Conservation (phyloP, 2,797 vertebrate genomes). For the Lagocephalus sceleratus region DNA sequence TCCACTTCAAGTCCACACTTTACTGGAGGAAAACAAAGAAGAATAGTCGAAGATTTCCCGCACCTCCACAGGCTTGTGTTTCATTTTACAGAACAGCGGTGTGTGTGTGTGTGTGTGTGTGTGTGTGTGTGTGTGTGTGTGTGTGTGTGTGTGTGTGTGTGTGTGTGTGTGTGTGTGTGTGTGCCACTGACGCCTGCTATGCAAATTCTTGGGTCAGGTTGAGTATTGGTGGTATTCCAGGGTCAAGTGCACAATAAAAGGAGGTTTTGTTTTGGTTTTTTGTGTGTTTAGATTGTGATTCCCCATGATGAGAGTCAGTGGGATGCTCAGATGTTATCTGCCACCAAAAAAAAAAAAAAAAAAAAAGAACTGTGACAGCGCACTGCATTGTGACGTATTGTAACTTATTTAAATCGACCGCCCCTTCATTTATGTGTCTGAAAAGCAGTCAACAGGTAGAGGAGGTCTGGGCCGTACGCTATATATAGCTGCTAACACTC, state of each 20-base stretch:
- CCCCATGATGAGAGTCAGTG: conserved; percentile 27
- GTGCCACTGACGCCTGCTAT: conserved; percentile 52
- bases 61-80: not conserved
- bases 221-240: conserved; percentile 50
- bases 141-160: conserved; percentile 4
- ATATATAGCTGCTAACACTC: conserved; percentile 58
- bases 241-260: conserved; percentile 50
- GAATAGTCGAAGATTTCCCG: not conserved
- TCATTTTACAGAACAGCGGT: conserved; percentile 10
- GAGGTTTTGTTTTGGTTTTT: conserved; percentile 47
- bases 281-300: conserved; percentile 64
- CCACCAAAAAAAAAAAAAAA: conserved; percentile 80
- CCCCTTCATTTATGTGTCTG: conserved; percentile 37
- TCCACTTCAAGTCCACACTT: conserved; percentile 16
- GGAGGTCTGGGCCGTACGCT: conserved; percentile 48
- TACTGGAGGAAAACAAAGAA: conserved; percentile 9
- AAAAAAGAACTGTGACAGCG: conserved; percentile 73
- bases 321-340: conserved; percentile 56
- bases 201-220: conserved; percentile 60
- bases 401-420: conserved; percentile 71
- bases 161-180: conserved; percentile 3
- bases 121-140: conserved; percentile 8
- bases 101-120: conserved; percentile 8
- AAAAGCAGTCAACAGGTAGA: conserved; percentile 40
- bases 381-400: conserved; percentile 47